phyloP scores from a whole-genome alignment of 2,888 invertebrate species.

The Apodemia zela region DNA sequence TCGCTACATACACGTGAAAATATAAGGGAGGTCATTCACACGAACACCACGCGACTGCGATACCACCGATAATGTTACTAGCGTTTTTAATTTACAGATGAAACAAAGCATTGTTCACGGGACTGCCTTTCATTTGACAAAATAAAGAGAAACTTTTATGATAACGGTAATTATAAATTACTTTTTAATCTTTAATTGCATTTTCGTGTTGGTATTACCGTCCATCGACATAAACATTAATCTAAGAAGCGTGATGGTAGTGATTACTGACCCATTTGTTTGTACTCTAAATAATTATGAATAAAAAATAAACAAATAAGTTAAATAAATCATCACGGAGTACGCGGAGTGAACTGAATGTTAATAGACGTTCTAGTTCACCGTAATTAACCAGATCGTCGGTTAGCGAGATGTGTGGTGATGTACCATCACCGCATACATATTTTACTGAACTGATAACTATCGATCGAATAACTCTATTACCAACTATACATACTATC shows the following conservation, averaged over 20 bases:
- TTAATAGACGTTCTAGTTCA: too few species aligned
- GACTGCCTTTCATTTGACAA: conserved; percentile 11
- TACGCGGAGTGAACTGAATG: too few species aligned
- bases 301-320: too few species aligned
- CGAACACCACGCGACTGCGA: conserved; percentile 20
- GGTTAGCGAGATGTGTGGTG: too few species aligned
- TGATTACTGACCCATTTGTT: not conserved
- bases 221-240: not conserved
- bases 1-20: conserved; percentile 25
- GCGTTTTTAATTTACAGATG: conserved; percentile 27
- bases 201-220: conserved; percentile 6
- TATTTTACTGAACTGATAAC: too few species aligned
- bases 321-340: too few species aligned
- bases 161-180: conserved; percentile 14
- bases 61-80: conserved; percentile 31
- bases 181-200: conserved; percentile 3
- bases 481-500: too few species aligned
- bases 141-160: conserved; percentile 13
- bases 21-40: conserved; percentile 30
- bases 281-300: too few species aligned
- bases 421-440: too few species aligned
- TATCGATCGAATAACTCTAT: too few species aligned
- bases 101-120: conserved; percentile 15
- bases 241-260: not conserved
- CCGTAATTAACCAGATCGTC: too few species aligned